Conservation (phyloP, 1,140 invertebrate genomes). For the Andrena cerasifolii region DNA sequence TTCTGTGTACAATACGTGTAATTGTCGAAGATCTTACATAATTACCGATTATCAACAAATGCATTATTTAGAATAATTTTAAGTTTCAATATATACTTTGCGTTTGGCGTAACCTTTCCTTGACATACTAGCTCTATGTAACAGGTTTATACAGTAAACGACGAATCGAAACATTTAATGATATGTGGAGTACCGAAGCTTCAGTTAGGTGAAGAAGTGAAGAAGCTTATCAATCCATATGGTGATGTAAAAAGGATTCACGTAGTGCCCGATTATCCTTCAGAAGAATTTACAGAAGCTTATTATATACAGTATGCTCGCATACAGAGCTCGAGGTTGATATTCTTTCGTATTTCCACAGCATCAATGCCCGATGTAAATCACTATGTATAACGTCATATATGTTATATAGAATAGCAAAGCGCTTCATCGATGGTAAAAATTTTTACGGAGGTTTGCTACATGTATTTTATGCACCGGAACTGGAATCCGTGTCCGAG, state of each 20-base stretch:
- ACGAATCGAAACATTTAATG: constrained; percentile 92
- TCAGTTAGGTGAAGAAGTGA: constrained; percentile 87
- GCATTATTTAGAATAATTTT: no score
- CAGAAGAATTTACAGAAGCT: constrained; percentile 92
- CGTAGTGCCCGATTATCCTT: constrained; percentile 84
- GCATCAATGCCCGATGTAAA: constrained; percentile 3
- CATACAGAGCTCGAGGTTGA: constrained; percentile 87
- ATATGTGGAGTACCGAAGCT: constrained; percentile 92
- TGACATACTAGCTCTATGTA: constrained; percentile 73
- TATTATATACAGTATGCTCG: constrained; percentile 89
- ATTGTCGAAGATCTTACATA: no score
- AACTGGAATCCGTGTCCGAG: constrained; percentile 90
- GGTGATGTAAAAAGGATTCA: constrained; percentile 85
- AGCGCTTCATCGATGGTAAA: constrained; percentile 90
- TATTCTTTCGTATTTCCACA: constrained; percentile 15
- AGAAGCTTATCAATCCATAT: constrained; percentile 86
- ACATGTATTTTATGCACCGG: constrained; percentile 95
- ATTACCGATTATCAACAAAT: no score
- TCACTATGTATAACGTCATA: not conserved
- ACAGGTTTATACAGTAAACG: constrained; percentile 92
- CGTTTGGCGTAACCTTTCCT: constrained; percentile 67
- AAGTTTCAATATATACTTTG: not conserved
- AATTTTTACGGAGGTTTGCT: constrained; percentile 93
- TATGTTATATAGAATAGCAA: constrained; percentile 89
- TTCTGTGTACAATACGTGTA: constrained; percentile 50